These are phyloP conservation scores for Balanococcus diminutus DNA, from an alignment of 2,888 invertebrate genomes.

Conservation along the genomic window DNA sequence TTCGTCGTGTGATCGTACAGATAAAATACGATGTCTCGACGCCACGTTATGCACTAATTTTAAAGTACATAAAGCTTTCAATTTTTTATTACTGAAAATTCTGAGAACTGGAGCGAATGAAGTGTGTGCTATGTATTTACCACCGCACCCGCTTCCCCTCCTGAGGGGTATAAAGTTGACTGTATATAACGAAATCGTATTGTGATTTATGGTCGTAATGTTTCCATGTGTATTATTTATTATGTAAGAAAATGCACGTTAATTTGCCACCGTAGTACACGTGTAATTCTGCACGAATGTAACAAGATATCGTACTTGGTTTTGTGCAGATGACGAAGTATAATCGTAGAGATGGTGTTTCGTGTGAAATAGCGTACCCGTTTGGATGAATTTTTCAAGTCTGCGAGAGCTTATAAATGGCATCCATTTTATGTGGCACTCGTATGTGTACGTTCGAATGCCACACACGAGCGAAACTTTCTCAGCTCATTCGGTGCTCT, in stretches of 20 bases:
- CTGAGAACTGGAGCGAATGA: not conserved
- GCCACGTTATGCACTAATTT: not conserved
- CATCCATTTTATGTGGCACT: no score
- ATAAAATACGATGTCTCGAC: constrained; percentile 17
- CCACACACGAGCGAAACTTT: not conserved
- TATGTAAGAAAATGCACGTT: constrained; percentile 12
- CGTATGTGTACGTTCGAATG: no score
- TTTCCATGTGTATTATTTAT: not conserved
- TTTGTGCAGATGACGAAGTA: not conserved
- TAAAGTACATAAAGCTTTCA: not conserved
- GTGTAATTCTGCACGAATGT: not conserved
- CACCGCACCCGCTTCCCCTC: not conserved
- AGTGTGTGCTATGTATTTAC: not conserved
- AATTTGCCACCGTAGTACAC: not conserved
- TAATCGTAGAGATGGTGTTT: not conserved
- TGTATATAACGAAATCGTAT: not conserved
- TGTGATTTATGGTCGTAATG: not conserved
- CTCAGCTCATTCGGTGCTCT: not conserved
- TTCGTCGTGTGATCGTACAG: not conserved
- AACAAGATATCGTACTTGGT: not conserved
- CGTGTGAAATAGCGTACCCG: not conserved
- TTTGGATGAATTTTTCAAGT: constrained; percentile 1
- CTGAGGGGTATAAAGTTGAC: not conserved
- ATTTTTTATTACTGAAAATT: not conserved
- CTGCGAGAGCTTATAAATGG: not conserved